Conservation (phyloP, 1,140 invertebrate species). For the Cyrtorhinus lividipennis region DNA sequence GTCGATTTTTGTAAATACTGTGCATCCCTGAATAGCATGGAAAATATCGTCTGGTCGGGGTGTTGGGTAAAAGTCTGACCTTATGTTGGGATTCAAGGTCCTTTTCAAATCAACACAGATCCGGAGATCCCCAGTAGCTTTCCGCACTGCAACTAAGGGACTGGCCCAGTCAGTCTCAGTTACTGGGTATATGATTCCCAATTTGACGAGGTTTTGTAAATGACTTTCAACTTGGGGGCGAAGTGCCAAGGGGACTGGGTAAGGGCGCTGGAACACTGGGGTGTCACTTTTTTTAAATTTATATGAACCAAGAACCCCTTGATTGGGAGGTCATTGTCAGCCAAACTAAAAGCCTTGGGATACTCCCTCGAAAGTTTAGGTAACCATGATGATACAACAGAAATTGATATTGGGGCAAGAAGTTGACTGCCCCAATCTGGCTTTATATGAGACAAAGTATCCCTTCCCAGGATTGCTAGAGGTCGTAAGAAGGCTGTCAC, state of each 20-base stretch:
- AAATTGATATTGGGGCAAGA: too few relatives aligned
- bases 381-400: too few relatives aligned
- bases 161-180: neutral
- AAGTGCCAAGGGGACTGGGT: neutral
- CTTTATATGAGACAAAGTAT: too few relatives aligned
- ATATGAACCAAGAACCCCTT: too few relatives aligned
- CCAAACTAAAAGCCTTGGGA: too few relatives aligned
- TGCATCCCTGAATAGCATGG: neutral
- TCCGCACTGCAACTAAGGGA: neutral
- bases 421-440: too few relatives aligned
- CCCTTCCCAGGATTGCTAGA: too few relatives aligned
- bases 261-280: neutral
- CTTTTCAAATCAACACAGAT: neutral
- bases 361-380: too few relatives aligned
- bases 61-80: neutral
- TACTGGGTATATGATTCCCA: neutral
- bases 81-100: neutral
- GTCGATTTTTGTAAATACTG: neutral
- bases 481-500: too few relatives aligned
- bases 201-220: neutral
- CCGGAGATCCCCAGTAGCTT: neutral
- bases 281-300: too few relatives aligned
- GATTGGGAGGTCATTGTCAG: too few relatives aligned
- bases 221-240: neutral
- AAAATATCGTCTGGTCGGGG: neutral